Evolutionary conservation across 2,797 vertebrate species (phyloP).

Genomic region (Pangasius macronema): DNA sequence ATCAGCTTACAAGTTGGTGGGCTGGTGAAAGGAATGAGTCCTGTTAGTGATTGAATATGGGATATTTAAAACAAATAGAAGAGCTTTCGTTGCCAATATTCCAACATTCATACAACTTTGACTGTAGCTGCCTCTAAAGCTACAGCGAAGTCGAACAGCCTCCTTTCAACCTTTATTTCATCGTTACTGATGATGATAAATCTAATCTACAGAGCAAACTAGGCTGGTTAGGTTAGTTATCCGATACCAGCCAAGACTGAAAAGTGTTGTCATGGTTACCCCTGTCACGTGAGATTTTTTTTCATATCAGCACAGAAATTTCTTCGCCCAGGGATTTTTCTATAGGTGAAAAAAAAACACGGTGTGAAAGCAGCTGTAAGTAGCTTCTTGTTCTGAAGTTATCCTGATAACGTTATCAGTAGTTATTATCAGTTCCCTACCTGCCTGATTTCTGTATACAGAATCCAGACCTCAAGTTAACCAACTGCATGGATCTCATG

Average conservation of each 20-base stretch:
- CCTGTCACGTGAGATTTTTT: not conserved
- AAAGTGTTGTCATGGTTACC: not conserved
- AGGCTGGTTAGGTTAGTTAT: not conserved
- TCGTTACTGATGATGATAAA: not conserved
- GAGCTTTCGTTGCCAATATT: not conserved
- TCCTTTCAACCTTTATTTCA: not conserved
- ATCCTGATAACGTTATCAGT: not conserved
- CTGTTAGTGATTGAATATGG: not conserved
- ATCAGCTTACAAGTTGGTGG: not conserved
- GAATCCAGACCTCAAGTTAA: not conserved
- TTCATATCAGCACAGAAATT: not conserved
- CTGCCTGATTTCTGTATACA: not conserved
- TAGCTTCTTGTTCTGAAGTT: not conserved
- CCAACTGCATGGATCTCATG: not conserved
- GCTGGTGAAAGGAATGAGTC: not conserved
- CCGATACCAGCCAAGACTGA: not conserved
- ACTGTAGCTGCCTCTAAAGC: not conserved
- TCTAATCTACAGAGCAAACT: not conserved
- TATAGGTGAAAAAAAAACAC: not conserved
- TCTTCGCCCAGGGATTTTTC: not conserved
- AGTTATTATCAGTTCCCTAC: not conserved
- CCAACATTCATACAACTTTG: not conserved
- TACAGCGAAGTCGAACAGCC: not conserved
- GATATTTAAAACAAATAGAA: not conserved
- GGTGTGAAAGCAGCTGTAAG: no score